These are phyloP conservation scores for Ditula angustiorana DNA, from an alignment of 2,888 invertebrate genomes.

Conservation along the genomic window DNA sequence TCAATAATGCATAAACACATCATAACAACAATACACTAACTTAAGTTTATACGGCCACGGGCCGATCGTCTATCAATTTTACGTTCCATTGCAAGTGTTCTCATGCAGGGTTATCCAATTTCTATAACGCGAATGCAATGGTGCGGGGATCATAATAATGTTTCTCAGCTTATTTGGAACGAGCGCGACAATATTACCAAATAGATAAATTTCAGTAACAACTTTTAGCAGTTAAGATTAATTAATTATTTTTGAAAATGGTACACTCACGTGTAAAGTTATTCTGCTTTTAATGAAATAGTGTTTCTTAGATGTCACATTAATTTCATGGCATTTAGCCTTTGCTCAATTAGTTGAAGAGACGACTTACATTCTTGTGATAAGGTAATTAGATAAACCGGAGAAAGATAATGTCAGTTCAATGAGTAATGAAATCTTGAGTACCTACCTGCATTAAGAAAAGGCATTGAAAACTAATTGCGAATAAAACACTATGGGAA, in stretches of 20 bases:
- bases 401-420: neutral
- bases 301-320: too few relatives aligned
- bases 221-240: too few relatives aligned
- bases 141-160: slow-evolving; percentile 75
- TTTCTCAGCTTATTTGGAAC: slow-evolving; percentile 57
- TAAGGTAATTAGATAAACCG: too few relatives aligned
- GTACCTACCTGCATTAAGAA: slow-evolving; percentile 57
- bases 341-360: too few relatives aligned
- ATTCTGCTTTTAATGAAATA: too few relatives aligned
- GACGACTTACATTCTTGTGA: too few relatives aligned
- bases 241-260: too few relatives aligned
- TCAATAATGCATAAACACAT: slow-evolving; percentile 63
- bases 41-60: slow-evolving; percentile 52
- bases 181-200: slow-evolving; percentile 55
- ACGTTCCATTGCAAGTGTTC: slow-evolving; percentile 77
- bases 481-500: slow-evolving; percentile 56
- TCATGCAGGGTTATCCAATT: slow-evolving; percentile 79
- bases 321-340: too few relatives aligned
- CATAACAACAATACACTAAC: slow-evolving; percentile 65
- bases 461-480: slow-evolving; percentile 56
- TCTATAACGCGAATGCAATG: slow-evolving; percentile 71
- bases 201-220: slow-evolving; percentile 14
- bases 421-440: slow-evolving; percentile 11
- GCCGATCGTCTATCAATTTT: slow-evolving; percentile 73
- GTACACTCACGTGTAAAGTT: too few relatives aligned